phyloP scores from a whole-genome alignment of 2,888 invertebrate species.

The Linyphia triangularis region DNA sequence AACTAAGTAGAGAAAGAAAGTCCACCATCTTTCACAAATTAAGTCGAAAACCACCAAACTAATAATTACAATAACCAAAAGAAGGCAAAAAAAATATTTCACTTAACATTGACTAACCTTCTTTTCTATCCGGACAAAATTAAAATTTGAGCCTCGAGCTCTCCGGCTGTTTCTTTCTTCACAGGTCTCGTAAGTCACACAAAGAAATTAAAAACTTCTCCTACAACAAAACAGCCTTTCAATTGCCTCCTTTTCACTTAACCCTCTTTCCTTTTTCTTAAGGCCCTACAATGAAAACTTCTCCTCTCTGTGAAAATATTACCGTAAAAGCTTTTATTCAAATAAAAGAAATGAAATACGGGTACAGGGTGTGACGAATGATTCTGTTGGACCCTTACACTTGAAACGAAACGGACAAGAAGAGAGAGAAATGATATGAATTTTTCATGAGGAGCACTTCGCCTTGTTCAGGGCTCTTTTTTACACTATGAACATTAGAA shows the following conservation, averaged over 20 bases:
- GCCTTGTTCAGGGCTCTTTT: conserved; percentile 32
- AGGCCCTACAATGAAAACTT: conserved; percentile 27
- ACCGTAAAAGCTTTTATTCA: conserved; percentile 59
- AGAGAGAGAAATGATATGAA: conserved; percentile 37
- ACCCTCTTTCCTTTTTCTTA: conserved; percentile 18
- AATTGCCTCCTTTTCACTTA: conserved; percentile 32
- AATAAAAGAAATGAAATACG: conserved; percentile 62
- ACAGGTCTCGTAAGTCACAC: neutral
- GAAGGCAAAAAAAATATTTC: no score
- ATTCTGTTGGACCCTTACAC: conserved; percentile 53
- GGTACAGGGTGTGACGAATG: conserved; percentile 42
- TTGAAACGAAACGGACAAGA: conserved; percentile 31
- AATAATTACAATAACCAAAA: no score
- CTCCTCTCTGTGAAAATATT: conserved; percentile 50
- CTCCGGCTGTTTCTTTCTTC: neutral
- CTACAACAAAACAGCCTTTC: neutral
- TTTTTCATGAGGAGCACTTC: conserved; percentile 56
- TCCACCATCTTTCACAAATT: no score
- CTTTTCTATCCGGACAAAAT: no score
- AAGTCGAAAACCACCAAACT: no score
- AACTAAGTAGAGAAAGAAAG: no score
- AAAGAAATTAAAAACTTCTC: conserved; percentile 25
- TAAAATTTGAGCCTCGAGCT: no score
- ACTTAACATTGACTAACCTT: no score
- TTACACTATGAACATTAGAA: conserved; percentile 31